Evolutionary conservation across 2,113 vertebrate genomes (phyloP).

Genomic region (Corythaixoides concolor): DNA sequence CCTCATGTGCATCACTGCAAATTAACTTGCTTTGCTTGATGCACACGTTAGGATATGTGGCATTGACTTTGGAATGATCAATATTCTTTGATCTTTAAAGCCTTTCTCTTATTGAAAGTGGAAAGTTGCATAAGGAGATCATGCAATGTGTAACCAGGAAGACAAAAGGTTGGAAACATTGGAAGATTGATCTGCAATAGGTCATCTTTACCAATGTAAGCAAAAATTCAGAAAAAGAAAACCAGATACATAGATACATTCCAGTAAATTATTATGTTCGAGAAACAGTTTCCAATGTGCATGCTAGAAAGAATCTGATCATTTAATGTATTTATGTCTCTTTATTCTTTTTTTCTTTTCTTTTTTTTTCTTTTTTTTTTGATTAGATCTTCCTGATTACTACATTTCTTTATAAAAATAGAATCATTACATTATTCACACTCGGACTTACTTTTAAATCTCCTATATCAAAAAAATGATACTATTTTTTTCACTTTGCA

Average conservation of each 20-base stretch:
- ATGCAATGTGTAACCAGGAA: background rate
- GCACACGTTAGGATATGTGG: background rate
- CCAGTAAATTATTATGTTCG: background rate
- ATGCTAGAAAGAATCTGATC: background rate
- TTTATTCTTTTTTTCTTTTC: too few relatives aligned
- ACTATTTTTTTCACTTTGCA: background rate
- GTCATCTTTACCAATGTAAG: background rate
- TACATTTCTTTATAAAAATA: background rate
- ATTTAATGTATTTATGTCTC: background rate
- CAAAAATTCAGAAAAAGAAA: background rate
- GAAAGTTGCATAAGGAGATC: background rate
- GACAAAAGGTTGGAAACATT: background rate
- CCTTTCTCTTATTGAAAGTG: slow-evolving; percentile 42
- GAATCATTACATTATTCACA: background rate
- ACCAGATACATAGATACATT: background rate
- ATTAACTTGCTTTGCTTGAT: slow-evolving; percentile 26
- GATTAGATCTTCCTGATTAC: background rate
- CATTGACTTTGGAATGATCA: slow-evolving; percentile 62
- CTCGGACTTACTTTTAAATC: background rate
- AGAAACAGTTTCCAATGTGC: background rate
- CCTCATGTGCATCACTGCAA: slow-evolving; percentile 1
- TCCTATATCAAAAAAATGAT: background rate
- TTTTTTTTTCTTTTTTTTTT: background rate
- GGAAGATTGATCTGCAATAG: slow-evolving; percentile 5
- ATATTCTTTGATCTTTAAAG: slow-evolving; percentile 60